Conservation (phyloP, 1,140 invertebrate genomes). For the Panagrolaimus sp. region DNA sequence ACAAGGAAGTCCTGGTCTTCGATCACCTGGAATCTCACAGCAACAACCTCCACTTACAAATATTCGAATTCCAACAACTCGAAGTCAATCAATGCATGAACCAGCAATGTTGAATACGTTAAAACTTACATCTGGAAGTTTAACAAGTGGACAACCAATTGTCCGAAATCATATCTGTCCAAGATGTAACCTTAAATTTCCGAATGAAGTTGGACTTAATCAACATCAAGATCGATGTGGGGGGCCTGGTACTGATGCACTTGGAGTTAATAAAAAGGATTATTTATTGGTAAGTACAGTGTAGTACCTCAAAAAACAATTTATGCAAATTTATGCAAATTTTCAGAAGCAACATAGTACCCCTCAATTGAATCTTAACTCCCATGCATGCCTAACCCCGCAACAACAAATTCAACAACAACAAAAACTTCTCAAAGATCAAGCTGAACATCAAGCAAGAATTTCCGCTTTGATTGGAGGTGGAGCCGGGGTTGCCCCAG, state of each 20-base stretch:
- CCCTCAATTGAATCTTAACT: slow-evolving; percentile 27
- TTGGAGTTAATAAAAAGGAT: slow-evolving; percentile 33
- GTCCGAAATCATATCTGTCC: slow-evolving; percentile 36
- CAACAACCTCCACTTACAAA: slow-evolving; percentile 22
- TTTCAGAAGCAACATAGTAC: slow-evolving; percentile 46
- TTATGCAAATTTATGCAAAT: not conserved
- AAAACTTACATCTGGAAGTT: slow-evolving; percentile 26
- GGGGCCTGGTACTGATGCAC: too few relatives aligned
- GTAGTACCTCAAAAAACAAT: not conserved
- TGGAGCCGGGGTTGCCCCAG: not conserved
- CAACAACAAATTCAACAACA: slow-evolving; percentile 21
- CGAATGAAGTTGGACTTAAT: slow-evolving; percentile 47
- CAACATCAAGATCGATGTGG: slow-evolving; percentile 46
- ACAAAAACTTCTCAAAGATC: slow-evolving; percentile 28
- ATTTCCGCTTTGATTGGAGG: slow-evolving; percentile 46
- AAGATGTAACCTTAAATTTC: slow-evolving; percentile 47
- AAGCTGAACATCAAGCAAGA: slow-evolving; percentile 39
- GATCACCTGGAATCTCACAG: slow-evolving; percentile 34
- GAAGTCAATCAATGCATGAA: slow-evolving; percentile 49
- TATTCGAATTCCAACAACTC: slow-evolving; percentile 39
- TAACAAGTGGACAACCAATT: slow-evolving; percentile 44
- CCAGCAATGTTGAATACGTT: slow-evolving; percentile 33
- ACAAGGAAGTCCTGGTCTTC: slow-evolving; percentile 28
- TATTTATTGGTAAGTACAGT: slow-evolving; percentile 23
- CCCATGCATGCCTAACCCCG: slow-evolving; percentile 23